These are phyloP conservation scores for Pyrrhosoma nymphula DNA, from an alignment of 2,888 invertebrate genomes.

Conservation along the genomic window DNA sequence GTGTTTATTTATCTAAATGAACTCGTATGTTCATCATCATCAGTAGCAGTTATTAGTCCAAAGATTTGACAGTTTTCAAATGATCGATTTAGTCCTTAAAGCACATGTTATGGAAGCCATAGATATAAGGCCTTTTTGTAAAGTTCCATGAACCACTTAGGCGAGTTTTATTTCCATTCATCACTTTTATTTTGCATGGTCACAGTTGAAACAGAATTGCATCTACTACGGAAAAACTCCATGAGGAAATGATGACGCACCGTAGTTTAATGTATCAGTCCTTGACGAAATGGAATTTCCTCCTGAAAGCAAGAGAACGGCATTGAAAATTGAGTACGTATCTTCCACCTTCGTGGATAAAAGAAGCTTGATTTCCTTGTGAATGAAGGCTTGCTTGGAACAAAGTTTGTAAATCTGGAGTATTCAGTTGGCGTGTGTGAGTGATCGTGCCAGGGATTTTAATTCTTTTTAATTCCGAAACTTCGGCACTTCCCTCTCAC, in stretches of 20 bases:
- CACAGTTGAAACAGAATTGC: neutral
- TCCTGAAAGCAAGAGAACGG: neutral
- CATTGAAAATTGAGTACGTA: neutral
- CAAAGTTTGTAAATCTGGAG: neutral
- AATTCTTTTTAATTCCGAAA: neutral
- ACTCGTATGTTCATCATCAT: too few relatives aligned
- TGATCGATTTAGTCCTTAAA: too few relatives aligned
- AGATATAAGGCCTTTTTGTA: too few relatives aligned
- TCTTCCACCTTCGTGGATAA: neutral
- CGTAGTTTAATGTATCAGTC: neutral
- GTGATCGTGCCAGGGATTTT: neutral
- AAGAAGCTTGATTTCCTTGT: neutral
- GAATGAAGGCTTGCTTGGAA: neutral
- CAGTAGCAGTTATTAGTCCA: too few relatives aligned
- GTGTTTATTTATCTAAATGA: too few relatives aligned
- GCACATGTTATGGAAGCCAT: too few relatives aligned
- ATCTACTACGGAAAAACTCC: neutral
- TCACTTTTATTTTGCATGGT: too few relatives aligned
- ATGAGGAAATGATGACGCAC: neutral
- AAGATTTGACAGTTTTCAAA: too few relatives aligned
- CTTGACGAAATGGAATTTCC: neutral
- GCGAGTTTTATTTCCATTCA: too few relatives aligned
- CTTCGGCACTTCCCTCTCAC: too few relatives aligned
- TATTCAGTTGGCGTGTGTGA: neutral
- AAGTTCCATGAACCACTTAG: too few relatives aligned